Conservation (phyloP, 2,888 invertebrate genomes). For the Ectemnius lituratus region DNA sequence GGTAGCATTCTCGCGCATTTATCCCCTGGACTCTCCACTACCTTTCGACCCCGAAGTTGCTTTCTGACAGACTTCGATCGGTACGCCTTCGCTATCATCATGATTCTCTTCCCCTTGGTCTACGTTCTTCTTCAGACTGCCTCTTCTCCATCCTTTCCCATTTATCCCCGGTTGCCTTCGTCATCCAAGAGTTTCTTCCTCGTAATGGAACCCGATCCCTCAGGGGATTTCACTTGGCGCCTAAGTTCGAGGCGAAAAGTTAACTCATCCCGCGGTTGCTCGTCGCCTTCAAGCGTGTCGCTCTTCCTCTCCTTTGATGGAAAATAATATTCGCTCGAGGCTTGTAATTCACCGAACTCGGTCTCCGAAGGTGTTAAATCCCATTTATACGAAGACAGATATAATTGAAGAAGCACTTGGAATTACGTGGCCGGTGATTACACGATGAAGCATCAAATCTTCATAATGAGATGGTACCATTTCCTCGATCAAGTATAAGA, state of each 20-base stretch:
- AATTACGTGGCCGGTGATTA: too few species aligned
- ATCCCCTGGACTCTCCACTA: slow-evolving; percentile 48
- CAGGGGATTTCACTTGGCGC: slow-evolving; percentile 38
- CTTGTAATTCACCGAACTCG: too few species aligned
- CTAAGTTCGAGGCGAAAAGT: slow-evolving; percentile 30
- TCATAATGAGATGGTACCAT: too few species aligned
- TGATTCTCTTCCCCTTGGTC: slow-evolving; percentile 5
- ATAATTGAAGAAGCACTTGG: too few species aligned
- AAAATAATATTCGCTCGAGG: slow-evolving; percentile 26
- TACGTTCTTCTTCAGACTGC: background rate
- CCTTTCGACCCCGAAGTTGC: slow-evolving; percentile 35
- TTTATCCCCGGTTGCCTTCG: slow-evolving; percentile 29
- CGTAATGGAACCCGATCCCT: slow-evolving; percentile 45
- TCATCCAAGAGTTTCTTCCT: slow-evolving; percentile 28
- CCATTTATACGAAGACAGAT: too few species aligned
- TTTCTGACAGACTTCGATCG: slow-evolving; percentile 59
- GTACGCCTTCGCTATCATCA: slow-evolving; percentile 5
- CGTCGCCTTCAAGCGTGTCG: background rate
- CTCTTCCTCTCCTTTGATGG: background rate
- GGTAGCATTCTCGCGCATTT: slow-evolving; percentile 56
- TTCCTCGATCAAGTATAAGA: too few species aligned
- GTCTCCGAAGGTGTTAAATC: too few species aligned
- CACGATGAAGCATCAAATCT: too few species aligned
- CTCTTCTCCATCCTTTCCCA: slow-evolving; percentile 16
- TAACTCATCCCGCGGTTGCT: slow-evolving; percentile 5